phyloP scores from a whole-genome alignment of 2,113 vertebrate genomes.

The Peromyscus maniculatus region DNA sequence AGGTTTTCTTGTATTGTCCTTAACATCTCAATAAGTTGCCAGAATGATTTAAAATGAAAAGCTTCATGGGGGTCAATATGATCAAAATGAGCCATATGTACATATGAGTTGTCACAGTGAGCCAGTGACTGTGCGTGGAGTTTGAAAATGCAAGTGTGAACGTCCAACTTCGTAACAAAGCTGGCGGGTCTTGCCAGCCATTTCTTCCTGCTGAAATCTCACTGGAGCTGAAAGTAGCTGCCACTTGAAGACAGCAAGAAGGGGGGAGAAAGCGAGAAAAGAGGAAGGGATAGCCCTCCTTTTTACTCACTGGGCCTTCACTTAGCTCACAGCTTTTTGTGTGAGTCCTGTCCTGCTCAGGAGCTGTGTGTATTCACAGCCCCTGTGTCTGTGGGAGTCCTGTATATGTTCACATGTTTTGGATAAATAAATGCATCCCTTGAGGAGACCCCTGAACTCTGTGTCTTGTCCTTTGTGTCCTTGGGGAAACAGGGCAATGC shows the following conservation, averaged over 20 bases:
- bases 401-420: neutral
- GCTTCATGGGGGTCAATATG: neutral
- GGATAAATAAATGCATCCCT: no score
- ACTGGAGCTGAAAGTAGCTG: neutral
- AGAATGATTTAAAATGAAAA: neutral
- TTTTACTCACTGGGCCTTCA: fast-evolving
- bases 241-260: neutral
- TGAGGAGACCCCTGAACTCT: neutral
- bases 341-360: neutral
- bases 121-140: neutral
- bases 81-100: neutral
- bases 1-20: neutral
- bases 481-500: neutral
- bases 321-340: no score
- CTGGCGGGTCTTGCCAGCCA: neutral
- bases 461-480: neutral
- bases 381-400: neutral
- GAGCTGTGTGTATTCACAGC: neutral
- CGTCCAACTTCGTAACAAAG: neutral
- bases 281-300: fast-evolving
- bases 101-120: neutral
- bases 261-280: neutral
- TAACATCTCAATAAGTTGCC: neutral
- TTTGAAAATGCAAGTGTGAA: neutral
- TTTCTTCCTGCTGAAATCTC: neutral